Evolutionary conservation across 2,113 vertebrate species (phyloP).

Genomic region (Eurystomus gularis): DNA sequence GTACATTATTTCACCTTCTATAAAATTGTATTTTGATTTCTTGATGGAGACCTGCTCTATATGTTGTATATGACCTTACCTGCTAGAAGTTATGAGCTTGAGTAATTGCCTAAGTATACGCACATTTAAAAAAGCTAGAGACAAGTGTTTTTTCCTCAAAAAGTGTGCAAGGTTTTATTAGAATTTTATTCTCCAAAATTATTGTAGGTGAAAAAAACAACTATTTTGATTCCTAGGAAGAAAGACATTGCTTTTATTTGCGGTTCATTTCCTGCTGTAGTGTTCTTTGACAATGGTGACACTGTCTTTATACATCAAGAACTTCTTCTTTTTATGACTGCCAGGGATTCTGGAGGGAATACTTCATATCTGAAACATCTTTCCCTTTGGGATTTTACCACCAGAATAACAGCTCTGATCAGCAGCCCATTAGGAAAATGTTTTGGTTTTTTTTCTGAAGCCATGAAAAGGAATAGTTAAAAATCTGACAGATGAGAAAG

Average conservation of each 20-base stretch:
- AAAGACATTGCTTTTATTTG: conserved; percentile 73
- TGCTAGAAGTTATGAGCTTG: background rate
- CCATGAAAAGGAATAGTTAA: conserved; percentile 44
- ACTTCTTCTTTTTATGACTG: conserved; percentile 72
- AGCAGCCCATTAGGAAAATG: conserved; percentile 68
- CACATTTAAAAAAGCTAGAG: background rate
- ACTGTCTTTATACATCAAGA: conserved; percentile 81
- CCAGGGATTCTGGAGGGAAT: conserved; percentile 78
- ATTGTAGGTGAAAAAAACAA: conserved; percentile 31
- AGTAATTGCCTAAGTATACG: background rate
- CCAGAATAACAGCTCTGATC: conserved; percentile 78
- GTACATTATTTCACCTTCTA: conserved; percentile 46
- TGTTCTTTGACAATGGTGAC: conserved; percentile 80
- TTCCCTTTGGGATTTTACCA: conserved; percentile 78
- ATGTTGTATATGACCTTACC: background rate
- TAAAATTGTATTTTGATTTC: conserved; percentile 55
- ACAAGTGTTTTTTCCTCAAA: background rate
- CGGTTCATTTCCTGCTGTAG: conserved; percentile 79
- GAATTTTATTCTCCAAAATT: conserved; percentile 22
- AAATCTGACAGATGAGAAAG: conserved; percentile 47
- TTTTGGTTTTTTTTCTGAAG: background rate
- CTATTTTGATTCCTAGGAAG: conserved; percentile 60
- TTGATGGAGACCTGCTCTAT: background rate
- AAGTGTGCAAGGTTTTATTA: background rate
- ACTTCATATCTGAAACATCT: conserved; percentile 74